Conservation (phyloP, 2,888 invertebrate genomes). For the Melinaea marsaeus region DNA sequence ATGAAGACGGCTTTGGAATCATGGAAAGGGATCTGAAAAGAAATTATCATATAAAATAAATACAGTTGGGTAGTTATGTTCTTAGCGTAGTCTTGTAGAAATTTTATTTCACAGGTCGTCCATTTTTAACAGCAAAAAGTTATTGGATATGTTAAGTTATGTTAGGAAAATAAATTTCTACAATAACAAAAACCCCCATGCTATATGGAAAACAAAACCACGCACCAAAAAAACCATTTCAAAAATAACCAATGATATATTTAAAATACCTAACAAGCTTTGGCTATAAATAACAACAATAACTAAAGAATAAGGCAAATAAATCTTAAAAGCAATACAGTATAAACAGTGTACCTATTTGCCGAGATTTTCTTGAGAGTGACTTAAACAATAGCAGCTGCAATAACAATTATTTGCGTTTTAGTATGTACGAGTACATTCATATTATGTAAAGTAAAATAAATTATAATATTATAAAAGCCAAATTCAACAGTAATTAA, state of each 20-base stretch:
- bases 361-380: slow-evolving; percentile 70
- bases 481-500: slow-evolving; percentile 17
- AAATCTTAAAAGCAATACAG: slow-evolving; percentile 56
- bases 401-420: slow-evolving; percentile 58
- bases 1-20: slow-evolving; percentile 65
- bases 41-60: slow-evolving; percentile 18
- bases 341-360: slow-evolving; percentile 73
- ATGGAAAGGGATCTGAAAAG: slow-evolving; percentile 68
- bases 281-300: slow-evolving; percentile 14
- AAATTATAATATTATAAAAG: slow-evolving; percentile 21
- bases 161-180: slow-evolving; percentile 17
- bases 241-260: slow-evolving; percentile 21
- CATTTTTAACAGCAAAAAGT: no score
- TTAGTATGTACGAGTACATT: slow-evolving; percentile 51
- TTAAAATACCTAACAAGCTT: slow-evolving; percentile 24
- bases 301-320: slow-evolving; percentile 21
- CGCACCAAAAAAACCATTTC: slow-evolving; percentile 23
- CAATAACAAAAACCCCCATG: slow-evolving; percentile 25
- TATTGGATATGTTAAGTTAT: no score
- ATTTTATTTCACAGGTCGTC: slow-evolving; percentile 10
- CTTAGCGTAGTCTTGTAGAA: slow-evolving; percentile 7
- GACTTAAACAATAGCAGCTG: slow-evolving; percentile 78
- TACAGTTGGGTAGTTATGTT: not conserved
- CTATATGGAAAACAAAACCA: slow-evolving; percentile 25
- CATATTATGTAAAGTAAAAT: slow-evolving; percentile 24